Evolutionary conservation across 2,888 invertebrate genomes (phyloP), one percentile per base, ranked within the genome.

Genomic region (Tachina lurida): DNA sequence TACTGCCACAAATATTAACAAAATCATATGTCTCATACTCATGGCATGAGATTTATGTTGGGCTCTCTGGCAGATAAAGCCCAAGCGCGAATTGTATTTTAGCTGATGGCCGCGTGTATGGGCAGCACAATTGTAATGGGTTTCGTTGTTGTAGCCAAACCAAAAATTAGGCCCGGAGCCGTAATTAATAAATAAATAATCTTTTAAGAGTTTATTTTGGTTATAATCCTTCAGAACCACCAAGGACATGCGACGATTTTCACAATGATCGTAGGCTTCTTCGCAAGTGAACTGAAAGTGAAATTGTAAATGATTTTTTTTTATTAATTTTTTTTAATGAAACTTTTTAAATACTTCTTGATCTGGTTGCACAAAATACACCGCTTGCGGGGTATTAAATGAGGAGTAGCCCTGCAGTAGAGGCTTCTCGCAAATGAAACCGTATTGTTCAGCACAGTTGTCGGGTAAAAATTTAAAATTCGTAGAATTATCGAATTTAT

Each of bases 341-440:
- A 58, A 7, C 19, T 63, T 43, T 63, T 63, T 19, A 9, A 52
- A n/a, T 58, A 80, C 80, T n/a, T 70, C 10, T 52, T 60, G 31
- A 8, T 39, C 1, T 2, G 84, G 65, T 15, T 84, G 65, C 43
- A 84, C 70, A 19, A 52, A 71, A 60, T 80, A 80, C 45, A 65
- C 41, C 1, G 12, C 71, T 10, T 71, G 31, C 2, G 41, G 13
- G 15, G 10, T 76, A 9, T 65, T 19, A 54, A 76, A 79, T 0
- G 31, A 12, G 8, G 62, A 43, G 13, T 15, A 10, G 3, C 5
- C 54, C 10, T 71, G 41, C 1, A 67, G 31, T 2, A 80, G 39
- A 10, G 47, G 0, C 15, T 71, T 80, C n/a, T 86, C 71, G 45
- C 86, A 86, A 43, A 86, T 73, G 62, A 83, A 86, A 47, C 86